Conservation (phyloP, 2,113 vertebrate species). For the Donacobius atricapilla region DNA sequence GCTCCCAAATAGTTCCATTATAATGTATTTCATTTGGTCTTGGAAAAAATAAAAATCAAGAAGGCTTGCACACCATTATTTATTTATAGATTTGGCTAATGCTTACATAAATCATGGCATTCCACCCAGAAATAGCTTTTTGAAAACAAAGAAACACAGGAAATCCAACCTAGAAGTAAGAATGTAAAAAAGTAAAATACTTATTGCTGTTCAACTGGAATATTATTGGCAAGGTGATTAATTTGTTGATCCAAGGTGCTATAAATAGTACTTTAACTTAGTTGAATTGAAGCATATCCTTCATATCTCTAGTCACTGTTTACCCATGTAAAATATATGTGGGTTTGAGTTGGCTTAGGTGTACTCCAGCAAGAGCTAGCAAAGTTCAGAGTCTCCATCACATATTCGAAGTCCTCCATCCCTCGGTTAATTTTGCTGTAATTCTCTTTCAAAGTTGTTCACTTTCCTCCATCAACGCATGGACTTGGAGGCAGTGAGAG, state of each 20-base stretch:
- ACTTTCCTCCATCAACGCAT: not conserved
- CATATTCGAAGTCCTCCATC: not conserved
- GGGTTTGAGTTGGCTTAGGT: not conserved
- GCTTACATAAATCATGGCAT: not conserved
- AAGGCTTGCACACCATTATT: not conserved
- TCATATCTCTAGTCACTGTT: conserved; percentile 25
- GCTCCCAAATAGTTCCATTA: not conserved
- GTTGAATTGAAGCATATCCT: conserved; percentile 5
- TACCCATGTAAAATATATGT: not conserved
- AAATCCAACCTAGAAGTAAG: not conserved
- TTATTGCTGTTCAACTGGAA: not conserved
- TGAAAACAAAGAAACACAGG: not conserved
- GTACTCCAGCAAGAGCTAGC: conserved; percentile 10
- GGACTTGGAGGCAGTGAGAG: not conserved
- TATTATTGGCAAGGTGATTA: conserved; percentile 30
- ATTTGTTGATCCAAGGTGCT: not conserved
- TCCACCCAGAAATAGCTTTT: not conserved
- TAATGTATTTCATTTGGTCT: not conserved
- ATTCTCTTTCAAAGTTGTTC: not conserved
- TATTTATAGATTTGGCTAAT: not conserved
- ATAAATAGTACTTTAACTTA: conserved; percentile 27
- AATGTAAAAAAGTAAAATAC: not conserved
- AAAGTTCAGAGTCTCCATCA: not conserved
- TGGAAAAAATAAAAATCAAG: not conserved
- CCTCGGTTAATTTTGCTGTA: not conserved